Evolutionary conservation across 2,888 invertebrate genomes (phyloP).

Genomic region (Venusia cambrica): DNA sequence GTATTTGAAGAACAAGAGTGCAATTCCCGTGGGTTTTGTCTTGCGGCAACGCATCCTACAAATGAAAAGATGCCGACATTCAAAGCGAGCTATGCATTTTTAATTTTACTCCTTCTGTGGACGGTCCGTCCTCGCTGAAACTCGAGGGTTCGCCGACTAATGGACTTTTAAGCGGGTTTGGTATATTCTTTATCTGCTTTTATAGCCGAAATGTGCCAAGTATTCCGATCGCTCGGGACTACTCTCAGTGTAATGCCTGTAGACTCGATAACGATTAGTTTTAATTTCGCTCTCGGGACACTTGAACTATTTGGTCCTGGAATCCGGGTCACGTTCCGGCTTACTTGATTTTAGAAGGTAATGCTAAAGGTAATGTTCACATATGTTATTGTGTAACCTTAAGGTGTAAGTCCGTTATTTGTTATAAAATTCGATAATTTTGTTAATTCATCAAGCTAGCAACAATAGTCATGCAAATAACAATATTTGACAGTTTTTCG

Average conservation of each 20-base stretch:
- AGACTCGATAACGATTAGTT: constrained; percentile 49
- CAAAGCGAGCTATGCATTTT: constrained; percentile 68
- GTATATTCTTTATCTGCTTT: constrained; percentile 27
- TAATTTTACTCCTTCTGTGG: constrained; percentile 51
- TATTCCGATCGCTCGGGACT: constrained; percentile 46
- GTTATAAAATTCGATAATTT: too few relatives aligned
- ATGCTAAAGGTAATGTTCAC: too few relatives aligned
- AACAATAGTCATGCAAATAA: too few relatives aligned
- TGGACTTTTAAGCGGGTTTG: constrained; percentile 51
- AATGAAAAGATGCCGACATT: constrained; percentile 68
- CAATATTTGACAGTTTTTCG: too few relatives aligned
- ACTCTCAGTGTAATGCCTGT: constrained; percentile 36
- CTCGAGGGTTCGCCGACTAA: constrained; percentile 42
- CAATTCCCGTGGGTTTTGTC: constrained; percentile 76
- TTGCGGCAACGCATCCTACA: constrained; percentile 64
- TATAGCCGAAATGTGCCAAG: constrained; percentile 28
- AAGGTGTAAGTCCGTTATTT: too few relatives aligned
- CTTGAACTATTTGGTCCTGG: constrained; percentile 38
- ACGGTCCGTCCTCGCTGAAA: constrained; percentile 43
- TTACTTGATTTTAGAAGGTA: constrained; percentile 17
- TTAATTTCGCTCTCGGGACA: constrained; percentile 49
- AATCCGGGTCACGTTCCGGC: constrained; percentile 19
- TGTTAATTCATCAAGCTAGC: too few relatives aligned
- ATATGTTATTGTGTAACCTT: constrained; percentile 15
- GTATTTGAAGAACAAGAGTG: constrained; percentile 73